Conservation (phyloP, 2,797 vertebrate species). For the Chaetodon trifasciatus region DNA sequence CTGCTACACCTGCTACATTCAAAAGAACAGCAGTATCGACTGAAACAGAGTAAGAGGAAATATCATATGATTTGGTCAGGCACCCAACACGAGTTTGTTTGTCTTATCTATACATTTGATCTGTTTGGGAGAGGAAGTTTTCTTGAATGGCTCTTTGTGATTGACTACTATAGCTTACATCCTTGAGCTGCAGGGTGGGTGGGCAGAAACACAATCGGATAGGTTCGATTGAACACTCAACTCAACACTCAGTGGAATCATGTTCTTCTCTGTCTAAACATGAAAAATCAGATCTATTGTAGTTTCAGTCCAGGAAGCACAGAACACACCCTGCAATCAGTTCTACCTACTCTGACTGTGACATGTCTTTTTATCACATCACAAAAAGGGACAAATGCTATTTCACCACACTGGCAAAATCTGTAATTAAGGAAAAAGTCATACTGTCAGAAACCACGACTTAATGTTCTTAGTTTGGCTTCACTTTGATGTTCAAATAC, state of each 20-base stretch:
- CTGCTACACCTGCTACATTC: constrained; percentile 8
- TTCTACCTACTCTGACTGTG: constrained; percentile 21
- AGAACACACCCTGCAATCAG: constrained; percentile 25
- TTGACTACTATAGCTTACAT: constrained; percentile 55
- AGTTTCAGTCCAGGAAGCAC: constrained; percentile 31
- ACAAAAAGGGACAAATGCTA: constrained; percentile 23
- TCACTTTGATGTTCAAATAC: constrained; percentile 59
- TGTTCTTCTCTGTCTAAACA: constrained; percentile 45
- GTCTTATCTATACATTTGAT: constrained; percentile 74
- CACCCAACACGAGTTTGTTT: constrained; percentile 57
- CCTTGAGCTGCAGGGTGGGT: constrained; percentile 61
- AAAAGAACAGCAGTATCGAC: constrained; percentile 33
- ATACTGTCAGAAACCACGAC: constrained; percentile 50
- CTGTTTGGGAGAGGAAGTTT: constrained; percentile 60
- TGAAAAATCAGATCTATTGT: constrained; percentile 42
- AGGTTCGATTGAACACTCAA: constrained; percentile 40
- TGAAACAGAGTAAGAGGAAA: constrained; percentile 52
- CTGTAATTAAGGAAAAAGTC: constrained; percentile 34
- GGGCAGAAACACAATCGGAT: constrained; percentile 66
- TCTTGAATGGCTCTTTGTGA: constrained; percentile 76
- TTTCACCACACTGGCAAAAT: constrained; percentile 41
- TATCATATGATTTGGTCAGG: constrained; percentile 64
- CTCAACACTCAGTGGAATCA: constrained; percentile 23
- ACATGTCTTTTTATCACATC: constrained; percentile 26
- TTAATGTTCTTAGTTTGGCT: constrained; percentile 46